Evolutionary conservation across 2,113 vertebrate genomes (phyloP), one percentile per base, ranked within the genome.

Genomic region (Dicentrarchus labrax): DNA sequence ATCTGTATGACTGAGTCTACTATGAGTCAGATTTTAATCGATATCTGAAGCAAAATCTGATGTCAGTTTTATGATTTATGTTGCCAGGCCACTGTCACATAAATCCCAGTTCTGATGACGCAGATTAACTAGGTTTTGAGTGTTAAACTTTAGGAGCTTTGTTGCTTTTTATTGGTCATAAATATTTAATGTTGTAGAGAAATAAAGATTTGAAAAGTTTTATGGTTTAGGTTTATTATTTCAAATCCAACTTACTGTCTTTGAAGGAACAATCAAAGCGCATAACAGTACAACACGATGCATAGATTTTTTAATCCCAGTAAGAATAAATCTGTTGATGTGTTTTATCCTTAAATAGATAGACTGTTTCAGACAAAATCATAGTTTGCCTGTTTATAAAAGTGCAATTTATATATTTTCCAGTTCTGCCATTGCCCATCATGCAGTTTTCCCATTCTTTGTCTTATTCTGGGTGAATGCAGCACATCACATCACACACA

Each of bases 261-360:
- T 78, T 61, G 38, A 67, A 67, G 30, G 38, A 51, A 57, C 22
- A 19, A 54, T 73, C 21, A 17, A 53, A 65, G 5, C 24, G 1
- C 6, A 12, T 15, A 65, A 53, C 8, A 39, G 24, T 64, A 71
- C 59, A 59, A 41, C n/a, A 16, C 30, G 10, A 17, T 41, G 67
- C 21, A 4, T 30, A 30, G 2, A 30, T 30, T 3, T 30, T 3
- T 30, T 30, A 79, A 73, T 62, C 74, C 16, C 30, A 13, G 61
- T 24, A 5, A 45, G 67, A 45, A 16, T 48, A 8, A 57, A 41
- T 21, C 41, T 64, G 56, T 57, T 9, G 19, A 15, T 39, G n/a
- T 48, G 22, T 86, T 77, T 76, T 13, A 76, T 82, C 47, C 21
- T 76, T 7, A 56, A 66, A 71, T 24, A 79, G 82, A 80, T 39